Conservation (phyloP, 2,888 invertebrate species). For the Aporophyla lueneburgensis region DNA sequence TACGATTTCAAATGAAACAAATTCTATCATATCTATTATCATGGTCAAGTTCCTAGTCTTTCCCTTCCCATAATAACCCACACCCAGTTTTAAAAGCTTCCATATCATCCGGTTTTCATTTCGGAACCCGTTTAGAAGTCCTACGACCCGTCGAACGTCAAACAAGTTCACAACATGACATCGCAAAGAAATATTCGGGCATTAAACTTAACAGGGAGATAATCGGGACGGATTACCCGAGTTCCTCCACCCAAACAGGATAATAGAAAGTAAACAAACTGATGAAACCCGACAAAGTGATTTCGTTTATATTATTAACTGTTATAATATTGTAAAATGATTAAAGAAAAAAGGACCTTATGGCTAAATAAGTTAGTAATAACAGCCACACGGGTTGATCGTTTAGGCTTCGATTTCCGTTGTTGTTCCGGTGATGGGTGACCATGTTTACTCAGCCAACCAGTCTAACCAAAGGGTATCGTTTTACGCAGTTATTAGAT, state of each 20-base stretch:
- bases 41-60: neutral
- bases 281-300: neutral
- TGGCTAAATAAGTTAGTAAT: too few species aligned
- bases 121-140: constrained; percentile 37
- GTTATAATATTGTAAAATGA: neutral
- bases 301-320: constrained; percentile 21
- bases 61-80: neutral
- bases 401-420: too few species aligned
- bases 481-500: too few species aligned
- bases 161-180: constrained; percentile 35
- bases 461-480: too few species aligned
- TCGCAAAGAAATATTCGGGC: constrained; percentile 35
- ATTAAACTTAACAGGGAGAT: constrained; percentile 46
- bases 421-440: too few species aligned
- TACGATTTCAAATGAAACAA: neutral
- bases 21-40: neutral
- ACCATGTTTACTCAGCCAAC: too few species aligned
- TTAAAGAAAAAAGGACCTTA: neutral
- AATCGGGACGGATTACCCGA: constrained; percentile 40
- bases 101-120: constrained; percentile 2
- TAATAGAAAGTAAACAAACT: constrained; percentile 7
- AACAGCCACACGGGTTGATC: too few species aligned
- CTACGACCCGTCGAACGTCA: constrained; percentile 41
- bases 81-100: neutral
- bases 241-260: constrained; percentile 44